phyloP scores from a whole-genome alignment of 2,888 invertebrate genomes.

The Epirrhoe alternata region DNA sequence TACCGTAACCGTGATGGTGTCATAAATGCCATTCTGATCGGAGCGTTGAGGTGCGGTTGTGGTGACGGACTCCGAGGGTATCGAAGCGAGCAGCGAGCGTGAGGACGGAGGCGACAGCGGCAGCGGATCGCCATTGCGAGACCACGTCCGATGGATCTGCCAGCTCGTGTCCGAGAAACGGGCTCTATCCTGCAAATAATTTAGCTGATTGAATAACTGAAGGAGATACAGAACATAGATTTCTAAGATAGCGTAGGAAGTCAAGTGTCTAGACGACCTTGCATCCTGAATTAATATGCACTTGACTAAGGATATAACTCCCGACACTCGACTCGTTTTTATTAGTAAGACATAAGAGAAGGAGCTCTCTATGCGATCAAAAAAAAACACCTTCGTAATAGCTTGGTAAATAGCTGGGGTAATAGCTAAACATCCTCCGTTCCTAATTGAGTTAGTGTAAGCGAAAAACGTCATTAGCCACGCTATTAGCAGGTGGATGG shows the following conservation, averaged over 20 bases:
- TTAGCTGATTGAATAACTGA: background rate
- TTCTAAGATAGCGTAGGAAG: too few species aligned
- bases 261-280: too few species aligned
- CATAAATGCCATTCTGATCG: conserved; percentile 79
- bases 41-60: conserved; percentile 57
- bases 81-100: conserved; percentile 57
- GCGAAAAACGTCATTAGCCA: conserved; percentile 48
- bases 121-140: conserved; percentile 78
- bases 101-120: conserved; percentile 71
- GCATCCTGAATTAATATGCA: too few species aligned
- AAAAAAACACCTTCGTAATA: conserved; percentile 6
- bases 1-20: conserved; percentile 80
- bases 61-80: conserved; percentile 55
- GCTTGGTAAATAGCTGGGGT: too few species aligned
- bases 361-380: too few species aligned
- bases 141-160: conserved; percentile 89
- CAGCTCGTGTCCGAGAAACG: conserved; percentile 90
- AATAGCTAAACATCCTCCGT: conserved; percentile 23
- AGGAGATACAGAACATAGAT: background rate
- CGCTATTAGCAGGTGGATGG: conserved; percentile 43
- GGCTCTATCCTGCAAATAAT: conserved; percentile 85
- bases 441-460: conserved; percentile 47
- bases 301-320: too few species aligned
- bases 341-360: background rate
- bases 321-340: too few species aligned